Percentiles rank a stretch among this genome's conserved stretches.
These are phyloP conservation scores for Siphamia tubifer DNA, from an alignment of 2,113 vertebrate species.

Conservation along the genomic window DNA sequence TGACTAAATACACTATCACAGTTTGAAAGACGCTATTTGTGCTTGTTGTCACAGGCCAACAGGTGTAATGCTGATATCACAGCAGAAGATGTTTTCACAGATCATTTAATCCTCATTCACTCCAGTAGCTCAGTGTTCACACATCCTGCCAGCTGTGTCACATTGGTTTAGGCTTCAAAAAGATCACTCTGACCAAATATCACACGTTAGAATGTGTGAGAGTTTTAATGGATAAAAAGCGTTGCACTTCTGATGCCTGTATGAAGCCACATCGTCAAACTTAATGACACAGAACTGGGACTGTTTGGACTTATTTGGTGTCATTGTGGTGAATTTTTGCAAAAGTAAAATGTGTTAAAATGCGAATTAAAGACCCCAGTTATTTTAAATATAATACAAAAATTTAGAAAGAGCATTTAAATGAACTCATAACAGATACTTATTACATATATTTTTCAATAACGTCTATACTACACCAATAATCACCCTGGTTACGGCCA, in stretches of 20 bases:
- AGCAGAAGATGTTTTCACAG: constrained; percentile 37
- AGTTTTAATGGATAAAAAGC: constrained; percentile 9
- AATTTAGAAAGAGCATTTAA: too few species aligned
- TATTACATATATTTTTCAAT: too few species aligned
- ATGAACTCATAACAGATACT: too few species aligned
- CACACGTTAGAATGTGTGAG: not conserved
- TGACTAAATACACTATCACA: constrained; percentile 15
- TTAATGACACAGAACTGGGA: not conserved
- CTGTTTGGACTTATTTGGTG: not conserved
- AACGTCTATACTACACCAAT: too few species aligned
- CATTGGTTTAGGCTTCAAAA: constrained; percentile 23
- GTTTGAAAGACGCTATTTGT: not conserved
- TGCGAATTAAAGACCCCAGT: too few species aligned
- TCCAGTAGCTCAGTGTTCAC: constrained; percentile 1
- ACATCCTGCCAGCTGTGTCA: constrained; percentile 29
- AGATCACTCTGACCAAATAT: constrained; percentile 8
- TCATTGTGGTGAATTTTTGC: too few species aligned
- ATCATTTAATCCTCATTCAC: constrained; percentile 39
- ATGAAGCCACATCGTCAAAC: not conserved
- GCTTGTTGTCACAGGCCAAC: constrained; percentile 32
- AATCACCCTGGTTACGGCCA: too few species aligned
- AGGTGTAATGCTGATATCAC: constrained; percentile 45
- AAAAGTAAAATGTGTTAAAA: too few species aligned
- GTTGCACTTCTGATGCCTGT: not conserved
- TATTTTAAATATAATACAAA: too few species aligned